Base-by-base conservation (phyloP, 2,113 vertebrate genomes). In the Tetraodon nigroviridis region DNA sequence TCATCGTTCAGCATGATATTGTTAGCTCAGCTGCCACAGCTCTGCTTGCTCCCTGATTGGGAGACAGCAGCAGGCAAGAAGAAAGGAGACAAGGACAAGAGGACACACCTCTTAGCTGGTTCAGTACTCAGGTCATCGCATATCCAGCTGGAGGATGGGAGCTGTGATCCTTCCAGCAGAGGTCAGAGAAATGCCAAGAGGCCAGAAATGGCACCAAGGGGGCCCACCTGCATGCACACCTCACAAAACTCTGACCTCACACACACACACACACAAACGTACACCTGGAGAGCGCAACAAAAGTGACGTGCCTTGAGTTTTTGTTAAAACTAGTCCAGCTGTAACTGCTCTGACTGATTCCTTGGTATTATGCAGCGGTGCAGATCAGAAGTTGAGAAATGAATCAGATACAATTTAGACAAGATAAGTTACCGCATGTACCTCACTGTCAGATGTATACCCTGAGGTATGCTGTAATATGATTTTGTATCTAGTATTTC, bases 61-160 rank as follows among this genome's bases (percentile, higher is more conserved):
- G 24, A 12, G 54, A 56, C 24, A 53, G n/a, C 56, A 67, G 46
- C 32, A 55, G 58, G 64, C 37, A 18, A 57, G 52, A 45, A 64
- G 66, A 44, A 66, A 58, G 17, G 32, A 66, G 76, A 73, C 83
- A 82, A 82, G 80, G 82, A 77, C 76, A 66, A 27, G 20, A 64
- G 80, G 81, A 86, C 68, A 46, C 32, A 58, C 53, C 60, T 79
- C 64, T 49, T 19, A 50, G 68, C 76, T 61, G 5, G 20, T 66
- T 53, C 52, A 40, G 40, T 58, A 60, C 61, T 62, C 58, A 71
- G 82, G 84, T 89, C 81, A 73, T 50, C 62, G 53, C 72, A 75
- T 63, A 70, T 84, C 83, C 86, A 86, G 89, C 88, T 86, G 88
- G 83, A 77, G 71, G 67, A 55, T 51, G 67, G 58, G 46, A 80